Evolutionary conservation across 2,888 invertebrate genomes (phyloP).

Genomic region (Eurytoma californica): DNA sequence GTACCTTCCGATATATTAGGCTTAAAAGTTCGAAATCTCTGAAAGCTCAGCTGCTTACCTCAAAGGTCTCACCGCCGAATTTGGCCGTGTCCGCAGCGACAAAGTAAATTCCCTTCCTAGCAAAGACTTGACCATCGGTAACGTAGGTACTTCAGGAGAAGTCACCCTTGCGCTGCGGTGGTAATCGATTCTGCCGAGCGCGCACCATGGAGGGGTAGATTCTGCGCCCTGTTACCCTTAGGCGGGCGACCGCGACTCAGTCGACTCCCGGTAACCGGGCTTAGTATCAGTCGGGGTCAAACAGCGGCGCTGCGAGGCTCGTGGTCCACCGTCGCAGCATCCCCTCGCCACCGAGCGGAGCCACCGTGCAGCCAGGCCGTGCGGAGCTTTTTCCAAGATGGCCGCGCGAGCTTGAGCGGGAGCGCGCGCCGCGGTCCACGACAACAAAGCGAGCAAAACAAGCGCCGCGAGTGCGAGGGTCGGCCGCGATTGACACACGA

Average conservation of each 20-base stretch:
- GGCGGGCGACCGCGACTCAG: background rate
- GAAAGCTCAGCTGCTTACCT: too few species aligned
- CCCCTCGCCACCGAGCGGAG: constrained; percentile 40
- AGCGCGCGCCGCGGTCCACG: background rate
- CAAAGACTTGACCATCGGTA: constrained; percentile 43
- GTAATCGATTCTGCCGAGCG: constrained; percentile 25
- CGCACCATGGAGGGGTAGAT: constrained; percentile 50
- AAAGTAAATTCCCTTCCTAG: background rate
- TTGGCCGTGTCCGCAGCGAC: background rate
- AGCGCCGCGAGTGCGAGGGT: background rate
- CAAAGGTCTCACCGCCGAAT: background rate
- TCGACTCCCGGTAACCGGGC: too few species aligned
- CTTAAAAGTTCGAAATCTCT: too few species aligned
- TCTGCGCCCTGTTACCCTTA: constrained; percentile 48
- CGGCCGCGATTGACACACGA: background rate
- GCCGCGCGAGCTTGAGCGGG: constrained; percentile 55
- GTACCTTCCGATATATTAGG: too few species aligned
- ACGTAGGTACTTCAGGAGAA: constrained; percentile 31
- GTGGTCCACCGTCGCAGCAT: background rate
- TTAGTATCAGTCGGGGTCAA: constrained; percentile 51
- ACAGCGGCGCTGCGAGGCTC: constrained; percentile 50
- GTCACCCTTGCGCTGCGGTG: background rate
- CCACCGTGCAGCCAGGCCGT: constrained; percentile 38
- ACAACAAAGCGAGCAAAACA: background rate
- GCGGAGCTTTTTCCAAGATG: constrained; percentile 58